A percentile compares a stretch with the other conserved stretches of the same genome.
Evolutionary conservation across 1,140 invertebrate genomes (phyloP).

Genomic region (Microplitis mediator): DNA sequence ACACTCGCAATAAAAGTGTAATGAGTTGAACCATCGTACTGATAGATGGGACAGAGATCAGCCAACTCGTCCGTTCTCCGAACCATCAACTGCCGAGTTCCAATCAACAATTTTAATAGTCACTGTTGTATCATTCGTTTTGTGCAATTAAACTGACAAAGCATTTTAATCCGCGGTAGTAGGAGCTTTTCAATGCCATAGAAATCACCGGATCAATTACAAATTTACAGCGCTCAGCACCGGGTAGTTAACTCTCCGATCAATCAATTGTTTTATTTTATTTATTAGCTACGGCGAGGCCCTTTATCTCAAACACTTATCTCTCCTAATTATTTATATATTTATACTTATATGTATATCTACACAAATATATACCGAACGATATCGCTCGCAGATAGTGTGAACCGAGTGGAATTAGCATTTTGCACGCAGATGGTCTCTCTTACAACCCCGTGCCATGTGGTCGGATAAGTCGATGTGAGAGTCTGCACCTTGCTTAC

Average conservation of each 20-base stretch:
- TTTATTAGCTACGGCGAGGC: background rate
- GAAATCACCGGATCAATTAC: constrained; percentile 29
- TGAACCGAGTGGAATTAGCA: constrained; percentile 39
- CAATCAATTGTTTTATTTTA: background rate
- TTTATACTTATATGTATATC: background rate
- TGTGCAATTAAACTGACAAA: constrained; percentile 20
- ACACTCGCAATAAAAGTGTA: constrained; percentile 16
- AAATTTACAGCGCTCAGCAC: constrained; percentile 24
- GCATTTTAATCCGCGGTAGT: constrained; percentile 7
- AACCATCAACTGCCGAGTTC: background rate
- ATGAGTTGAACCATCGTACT: constrained; percentile 22
- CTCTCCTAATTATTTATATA: too few species aligned
- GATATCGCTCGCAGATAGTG: constrained; percentile 25
- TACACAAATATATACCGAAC: background rate
- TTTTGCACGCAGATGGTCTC: constrained; percentile 45
- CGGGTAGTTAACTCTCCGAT: constrained; percentile 16
- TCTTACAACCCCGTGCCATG: constrained; percentile 26
- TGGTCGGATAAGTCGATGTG: constrained; percentile 30
- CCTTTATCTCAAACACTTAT: too few species aligned
- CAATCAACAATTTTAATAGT: constrained; percentile 21
- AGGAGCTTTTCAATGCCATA: constrained; percentile 19
- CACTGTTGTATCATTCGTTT: constrained; percentile 10
- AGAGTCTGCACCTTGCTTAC: constrained; percentile 32
- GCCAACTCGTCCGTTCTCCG: background rate
- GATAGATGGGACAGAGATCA: background rate